phyloP scores from a whole-genome alignment of 2,888 invertebrate genomes.

The Maniola hyperantus region DNA sequence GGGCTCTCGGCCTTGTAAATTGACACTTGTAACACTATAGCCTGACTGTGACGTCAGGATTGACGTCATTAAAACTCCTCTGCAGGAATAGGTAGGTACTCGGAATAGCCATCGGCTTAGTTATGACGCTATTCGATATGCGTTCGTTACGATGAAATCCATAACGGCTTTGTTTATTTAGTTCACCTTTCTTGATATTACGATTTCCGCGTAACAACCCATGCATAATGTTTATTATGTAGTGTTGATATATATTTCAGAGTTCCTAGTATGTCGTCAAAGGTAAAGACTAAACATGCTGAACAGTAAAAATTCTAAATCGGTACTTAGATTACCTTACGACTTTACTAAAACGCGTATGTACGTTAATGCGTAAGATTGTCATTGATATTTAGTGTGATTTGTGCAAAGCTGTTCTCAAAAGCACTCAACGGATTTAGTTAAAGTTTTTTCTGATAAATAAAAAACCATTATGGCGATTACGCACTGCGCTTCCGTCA shows the following conservation, averaged over 20 bases:
- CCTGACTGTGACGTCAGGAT: slow-evolving; percentile 11
- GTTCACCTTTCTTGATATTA: slow-evolving; percentile 1
- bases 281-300: not conserved
- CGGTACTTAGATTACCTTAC: no score
- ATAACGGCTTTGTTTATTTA: slow-evolving; percentile 6
- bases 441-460: not conserved
- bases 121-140: slow-evolving; percentile 8
- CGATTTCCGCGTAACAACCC: slow-evolving; percentile 10
- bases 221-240: not conserved
- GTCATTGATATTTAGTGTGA: no score
- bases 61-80: slow-evolving; percentile 24
- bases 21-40: slow-evolving; percentile 16
- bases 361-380: no score
- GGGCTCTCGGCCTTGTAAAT: not conserved
- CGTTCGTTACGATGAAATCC: slow-evolving; percentile 16
- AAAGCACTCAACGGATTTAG: no score
- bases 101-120: slow-evolving; percentile 11
- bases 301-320: not conserved
- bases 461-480: no score
- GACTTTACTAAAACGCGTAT: not conserved
- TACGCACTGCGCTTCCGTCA: no score
- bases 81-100: slow-evolving; percentile 13
- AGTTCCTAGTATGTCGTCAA: not conserved
- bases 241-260: not conserved
- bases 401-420: no score